phyloP scores from a whole-genome alignment of 1,140 invertebrate species.

The Cecropterus lyciades region DNA sequence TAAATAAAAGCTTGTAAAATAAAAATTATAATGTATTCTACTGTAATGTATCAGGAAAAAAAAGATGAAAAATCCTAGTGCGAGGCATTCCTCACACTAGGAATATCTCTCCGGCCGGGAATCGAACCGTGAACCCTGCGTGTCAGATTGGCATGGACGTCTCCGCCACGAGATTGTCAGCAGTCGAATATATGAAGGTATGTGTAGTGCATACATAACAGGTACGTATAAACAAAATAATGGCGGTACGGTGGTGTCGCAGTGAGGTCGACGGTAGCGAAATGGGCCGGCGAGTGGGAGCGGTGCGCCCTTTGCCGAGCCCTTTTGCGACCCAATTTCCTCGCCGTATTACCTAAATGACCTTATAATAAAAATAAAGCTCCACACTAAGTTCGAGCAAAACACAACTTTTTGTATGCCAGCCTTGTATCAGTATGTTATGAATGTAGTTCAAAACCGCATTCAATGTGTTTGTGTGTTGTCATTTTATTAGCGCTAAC shows the following conservation, averaged over 20 bases:
- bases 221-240: neutral
- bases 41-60: too few species aligned
- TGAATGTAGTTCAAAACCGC: neutral
- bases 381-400: neutral
- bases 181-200: too few species aligned
- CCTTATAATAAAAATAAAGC: slow-evolving; percentile 26
- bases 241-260: slow-evolving; percentile 18
- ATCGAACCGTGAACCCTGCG: too few species aligned
- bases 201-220: too few species aligned
- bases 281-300: slow-evolving; percentile 29
- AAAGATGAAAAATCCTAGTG: too few species aligned
- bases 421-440: neutral
- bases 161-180: too few species aligned
- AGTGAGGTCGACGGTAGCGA: slow-evolving; percentile 31
- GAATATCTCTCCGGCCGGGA: too few species aligned
- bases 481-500: neutral
- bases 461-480: neutral
- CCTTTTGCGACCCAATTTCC: slow-evolving; percentile 32
- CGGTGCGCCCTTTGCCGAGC: slow-evolving; percentile 31
- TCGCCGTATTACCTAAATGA: slow-evolving; percentile 23
- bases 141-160: too few species aligned
- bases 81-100: too few species aligned
- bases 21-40: too few species aligned
- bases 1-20: too few species aligned
- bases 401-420: neutral